Conservation (phyloP, 2,113 vertebrate genomes). For the Tachysurus fulvidraco region DNA sequence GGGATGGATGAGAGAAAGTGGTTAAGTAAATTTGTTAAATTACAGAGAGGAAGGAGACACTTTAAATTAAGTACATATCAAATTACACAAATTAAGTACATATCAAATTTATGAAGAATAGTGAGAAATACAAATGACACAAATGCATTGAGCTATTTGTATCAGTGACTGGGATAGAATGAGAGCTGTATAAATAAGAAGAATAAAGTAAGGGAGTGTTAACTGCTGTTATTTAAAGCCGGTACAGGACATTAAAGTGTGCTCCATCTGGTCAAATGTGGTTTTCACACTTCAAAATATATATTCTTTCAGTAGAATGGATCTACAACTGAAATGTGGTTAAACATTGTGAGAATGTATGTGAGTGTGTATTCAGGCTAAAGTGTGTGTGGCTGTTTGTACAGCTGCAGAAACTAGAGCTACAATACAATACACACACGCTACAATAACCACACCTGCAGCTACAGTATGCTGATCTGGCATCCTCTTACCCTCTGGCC, state of each 20-base stretch:
- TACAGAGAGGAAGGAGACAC: neutral
- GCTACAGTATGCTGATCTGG: slow-evolving; percentile 68
- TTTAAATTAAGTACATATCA: neutral
- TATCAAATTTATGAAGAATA: neutral
- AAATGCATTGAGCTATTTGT: neutral
- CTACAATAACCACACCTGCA: slow-evolving; percentile 70
- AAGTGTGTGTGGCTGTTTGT: slow-evolving; percentile 62
- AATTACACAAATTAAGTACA: neutral
- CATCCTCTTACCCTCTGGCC: slow-evolving; percentile 32
- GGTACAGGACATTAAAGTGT: slow-evolving; percentile 65
- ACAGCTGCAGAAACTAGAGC: slow-evolving; percentile 67
- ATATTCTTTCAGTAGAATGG: slow-evolving; percentile 29
- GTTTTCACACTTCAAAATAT: slow-evolving; percentile 29
- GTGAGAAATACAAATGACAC: neutral
- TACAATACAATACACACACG: too few relatives aligned
- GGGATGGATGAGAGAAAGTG: slow-evolving; percentile 1
- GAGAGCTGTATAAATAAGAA: neutral
- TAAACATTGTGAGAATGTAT: slow-evolving; percentile 25
- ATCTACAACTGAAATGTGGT: slow-evolving; percentile 20
- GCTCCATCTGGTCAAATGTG: slow-evolving; percentile 61
- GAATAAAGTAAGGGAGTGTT: too few relatives aligned
- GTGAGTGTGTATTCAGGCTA: slow-evolving; percentile 10
- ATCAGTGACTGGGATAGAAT: neutral
- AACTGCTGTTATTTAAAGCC: slow-evolving; percentile 64
- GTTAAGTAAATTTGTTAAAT: slow-evolving; percentile 24